phyloP scores from a whole-genome alignment of 2,797 vertebrate species.

The Calcarius lapponicus region DNA sequence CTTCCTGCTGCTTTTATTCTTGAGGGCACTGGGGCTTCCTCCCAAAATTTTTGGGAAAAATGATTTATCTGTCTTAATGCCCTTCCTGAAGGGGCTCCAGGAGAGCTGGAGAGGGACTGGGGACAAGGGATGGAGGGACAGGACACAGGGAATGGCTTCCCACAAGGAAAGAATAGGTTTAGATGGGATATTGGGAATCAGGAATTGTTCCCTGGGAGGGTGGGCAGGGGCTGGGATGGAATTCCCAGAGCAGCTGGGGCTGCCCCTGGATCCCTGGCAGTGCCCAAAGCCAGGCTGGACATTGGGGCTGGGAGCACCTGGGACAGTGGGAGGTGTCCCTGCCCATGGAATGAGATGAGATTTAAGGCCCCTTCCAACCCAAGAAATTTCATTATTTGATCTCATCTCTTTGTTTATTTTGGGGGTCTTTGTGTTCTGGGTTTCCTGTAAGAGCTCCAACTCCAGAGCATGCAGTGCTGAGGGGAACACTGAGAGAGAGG shows the following conservation, averaged over 20 bases:
- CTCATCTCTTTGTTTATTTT: background rate
- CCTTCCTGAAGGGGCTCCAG: background rate
- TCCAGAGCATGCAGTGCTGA: background rate
- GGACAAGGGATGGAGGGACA: background rate
- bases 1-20: background rate
- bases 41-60: background rate
- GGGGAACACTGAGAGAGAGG: background rate
- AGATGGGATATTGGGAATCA: background rate
- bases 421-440: background rate
- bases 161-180: background rate
- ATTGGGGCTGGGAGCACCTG: rapidly evolving
- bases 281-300: background rate
- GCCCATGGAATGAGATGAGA: background rate
- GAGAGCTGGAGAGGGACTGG: background rate
- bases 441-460: background rate
- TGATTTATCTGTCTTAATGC: background rate
- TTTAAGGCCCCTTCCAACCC: background rate
- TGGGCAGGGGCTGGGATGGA: rapidly evolving
- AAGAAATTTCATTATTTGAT: background rate
- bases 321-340: background rate
- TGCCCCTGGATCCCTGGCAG: background rate
- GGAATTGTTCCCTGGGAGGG: rapidly evolving
- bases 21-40: background rate
- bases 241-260: background rate
- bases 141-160: background rate